phyloP scores from a whole-genome alignment of 2,888 invertebrate genomes.

The Slavum lentiscoides region DNA sequence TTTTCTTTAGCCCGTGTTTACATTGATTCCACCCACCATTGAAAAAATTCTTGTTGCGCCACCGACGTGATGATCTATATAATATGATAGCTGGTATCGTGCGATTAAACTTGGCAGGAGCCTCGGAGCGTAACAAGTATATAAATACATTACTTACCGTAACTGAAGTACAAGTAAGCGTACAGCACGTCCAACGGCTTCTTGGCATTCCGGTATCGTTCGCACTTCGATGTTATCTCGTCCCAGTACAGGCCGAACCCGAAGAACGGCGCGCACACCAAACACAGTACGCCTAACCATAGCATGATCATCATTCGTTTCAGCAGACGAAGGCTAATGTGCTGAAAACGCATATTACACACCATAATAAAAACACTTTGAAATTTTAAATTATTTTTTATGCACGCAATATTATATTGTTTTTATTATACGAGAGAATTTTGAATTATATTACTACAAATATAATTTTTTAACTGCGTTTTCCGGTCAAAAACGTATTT shows the following conservation, averaged over 20 bases:
- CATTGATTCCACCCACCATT: too few species aligned
- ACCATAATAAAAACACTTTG: background rate
- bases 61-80: too few species aligned
- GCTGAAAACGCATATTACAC: background rate
- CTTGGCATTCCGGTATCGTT: constrained; percentile 73
- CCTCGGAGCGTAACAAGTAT: background rate
- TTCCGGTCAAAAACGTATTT: too few species aligned
- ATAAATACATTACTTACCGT: constrained; percentile 67
- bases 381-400: too few species aligned
- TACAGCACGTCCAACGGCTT: constrained; percentile 71
- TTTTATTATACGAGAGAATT: too few species aligned
- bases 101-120: too few species aligned
- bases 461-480: too few species aligned
- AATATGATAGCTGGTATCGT: too few species aligned
- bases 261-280: constrained; percentile 76
- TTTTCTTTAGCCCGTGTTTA: too few species aligned
- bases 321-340: constrained; percentile 22
- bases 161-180: constrained; percentile 74
- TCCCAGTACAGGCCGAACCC: constrained; percentile 77
- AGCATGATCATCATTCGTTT: constrained; percentile 15
- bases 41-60: too few species aligned
- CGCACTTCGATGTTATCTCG: constrained; percentile 63
- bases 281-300: constrained; percentile 54
- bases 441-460: too few species aligned
- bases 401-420: too few species aligned